Evolutionary conservation across 2,797 vertebrate genomes (phyloP).

Genomic region (Moxostoma hubbsi): DNA sequence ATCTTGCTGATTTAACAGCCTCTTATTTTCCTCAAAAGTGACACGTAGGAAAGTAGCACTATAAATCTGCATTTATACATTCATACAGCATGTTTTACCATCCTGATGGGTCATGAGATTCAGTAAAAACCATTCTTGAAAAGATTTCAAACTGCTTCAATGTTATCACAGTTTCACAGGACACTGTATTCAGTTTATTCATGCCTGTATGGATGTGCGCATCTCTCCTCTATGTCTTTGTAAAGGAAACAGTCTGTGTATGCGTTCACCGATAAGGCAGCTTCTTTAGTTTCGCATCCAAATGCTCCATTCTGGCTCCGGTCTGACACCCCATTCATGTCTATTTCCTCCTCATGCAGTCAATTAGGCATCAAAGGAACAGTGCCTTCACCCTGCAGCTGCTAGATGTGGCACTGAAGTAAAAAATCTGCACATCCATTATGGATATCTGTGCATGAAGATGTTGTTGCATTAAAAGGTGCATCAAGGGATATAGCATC

Average conservation of each 20-base stretch:
- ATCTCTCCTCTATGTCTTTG: conserved; percentile 38
- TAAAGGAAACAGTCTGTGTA: conserved; percentile 39
- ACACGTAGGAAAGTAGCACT: not conserved
- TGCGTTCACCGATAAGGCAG: conserved; percentile 40
- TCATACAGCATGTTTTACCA: conserved; percentile 10
- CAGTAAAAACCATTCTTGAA: conserved; percentile 33
- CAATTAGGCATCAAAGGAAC: conserved; percentile 40
- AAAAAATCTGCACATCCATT: conserved; percentile 30
- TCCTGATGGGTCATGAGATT: conserved; percentile 27
- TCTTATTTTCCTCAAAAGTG: conserved; percentile 13
- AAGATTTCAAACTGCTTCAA: conserved; percentile 34
- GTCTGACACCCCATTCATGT: conserved; percentile 49
- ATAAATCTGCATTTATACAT: conserved; percentile 19
- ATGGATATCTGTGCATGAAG: conserved; percentile 35
- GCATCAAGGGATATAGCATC: conserved; percentile 9
- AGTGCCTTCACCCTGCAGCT: conserved; percentile 38
- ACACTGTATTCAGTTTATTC: conserved; percentile 25
- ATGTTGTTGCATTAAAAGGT: conserved; percentile 13
- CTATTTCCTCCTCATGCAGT: conserved; percentile 46
- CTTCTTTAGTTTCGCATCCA: conserved; percentile 43
- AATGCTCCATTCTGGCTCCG: conserved; percentile 37
- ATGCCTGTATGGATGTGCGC: conserved; percentile 1
- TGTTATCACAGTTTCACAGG: conserved; percentile 48
- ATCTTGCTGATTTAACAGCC: conserved; percentile 6
- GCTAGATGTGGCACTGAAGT: conserved; percentile 26